Conservation (phyloP, 2,113 vertebrate genomes). For the Oryzias melastigma region DNA sequence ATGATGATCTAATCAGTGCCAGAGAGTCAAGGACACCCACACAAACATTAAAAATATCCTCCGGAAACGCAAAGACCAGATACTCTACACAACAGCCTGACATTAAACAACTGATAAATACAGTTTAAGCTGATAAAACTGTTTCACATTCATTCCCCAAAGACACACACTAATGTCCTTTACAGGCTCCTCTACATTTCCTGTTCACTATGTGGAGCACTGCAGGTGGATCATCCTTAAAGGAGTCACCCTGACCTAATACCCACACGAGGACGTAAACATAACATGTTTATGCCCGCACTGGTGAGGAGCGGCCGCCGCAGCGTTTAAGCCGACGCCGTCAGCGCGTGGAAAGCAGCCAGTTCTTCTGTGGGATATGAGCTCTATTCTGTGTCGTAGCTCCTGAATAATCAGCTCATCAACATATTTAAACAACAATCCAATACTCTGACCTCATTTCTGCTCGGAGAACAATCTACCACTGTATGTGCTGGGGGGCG, state of each 20-base stretch:
- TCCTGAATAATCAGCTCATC: constrained; percentile 67
- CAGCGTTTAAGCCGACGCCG: constrained; percentile 27
- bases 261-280: constrained; percentile 45
- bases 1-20: constrained; percentile 40
- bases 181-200: background rate
- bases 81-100: too few relatives aligned
- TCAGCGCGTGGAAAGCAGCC: constrained; percentile 65
- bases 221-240: constrained; percentile 55
- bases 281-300: constrained; percentile 30
- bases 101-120: too few relatives aligned
- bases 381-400: constrained; percentile 33
- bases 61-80: background rate
- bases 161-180: too few relatives aligned
- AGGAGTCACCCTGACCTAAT: constrained; percentile 49
- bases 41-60: constrained; percentile 23
- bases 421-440: constrained; percentile 58
- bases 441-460: constrained; percentile 49
- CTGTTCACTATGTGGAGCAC: background rate
- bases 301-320: background rate
- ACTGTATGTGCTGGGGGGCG: background rate
- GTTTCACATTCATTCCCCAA: too few relatives aligned
- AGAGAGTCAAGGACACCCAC: constrained; percentile 42
- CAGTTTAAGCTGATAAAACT: too few relatives aligned
- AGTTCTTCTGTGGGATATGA: constrained; percentile 45
- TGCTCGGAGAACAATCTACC: constrained; percentile 11